Percentiles rank a stretch among this genome's conserved stretches.
These are phyloP conservation scores for Neoarius graeffei DNA, from an alignment of 2,113 vertebrate genomes.

Conservation along the genomic window DNA sequence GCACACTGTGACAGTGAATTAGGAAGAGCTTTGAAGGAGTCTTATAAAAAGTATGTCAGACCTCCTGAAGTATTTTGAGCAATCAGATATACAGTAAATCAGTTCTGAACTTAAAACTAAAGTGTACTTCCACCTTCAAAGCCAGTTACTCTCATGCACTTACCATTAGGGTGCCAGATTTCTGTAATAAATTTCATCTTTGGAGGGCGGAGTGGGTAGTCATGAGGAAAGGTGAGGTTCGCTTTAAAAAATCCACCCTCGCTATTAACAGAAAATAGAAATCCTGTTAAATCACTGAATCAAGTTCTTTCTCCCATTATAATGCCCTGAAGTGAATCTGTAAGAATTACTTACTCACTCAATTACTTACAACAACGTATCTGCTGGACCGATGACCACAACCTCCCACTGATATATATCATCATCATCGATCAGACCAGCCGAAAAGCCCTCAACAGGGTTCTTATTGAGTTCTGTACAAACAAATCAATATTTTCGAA, in stretches of 20 bases:
- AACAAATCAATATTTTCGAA: not conserved
- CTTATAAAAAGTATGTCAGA: not conserved
- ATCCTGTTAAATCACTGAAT: not conserved
- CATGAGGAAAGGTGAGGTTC: slow-evolving; percentile 70
- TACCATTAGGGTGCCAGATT: slow-evolving; percentile 79
- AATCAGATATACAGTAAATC: not conserved
- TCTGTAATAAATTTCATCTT: slow-evolving; percentile 79
- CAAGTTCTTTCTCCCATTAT: not conserved
- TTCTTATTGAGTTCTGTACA: slow-evolving; percentile 76
- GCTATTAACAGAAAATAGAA: slow-evolving; percentile 55
- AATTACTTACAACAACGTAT: slow-evolving; percentile 75
- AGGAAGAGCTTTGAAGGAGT: no score
- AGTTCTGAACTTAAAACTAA: not conserved
- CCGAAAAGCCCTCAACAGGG: slow-evolving; percentile 79
- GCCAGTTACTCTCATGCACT: slow-evolving; percentile 18
- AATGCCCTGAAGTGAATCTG: not conserved
- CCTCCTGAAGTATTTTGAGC: not conserved
- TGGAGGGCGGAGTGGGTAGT: slow-evolving; percentile 74
- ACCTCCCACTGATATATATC: slow-evolving; percentile 81
- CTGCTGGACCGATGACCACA: slow-evolving; percentile 76
- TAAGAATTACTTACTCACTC: slow-evolving; percentile 59
- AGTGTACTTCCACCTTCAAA: not conserved
- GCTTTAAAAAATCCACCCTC: slow-evolving; percentile 79
- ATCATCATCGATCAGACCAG: slow-evolving; percentile 75
- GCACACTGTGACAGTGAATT: no score